These are phyloP conservation scores for Diplogasteroides magnus DNA, from an alignment of 1,140 invertebrate genomes.

Conservation along the genomic window DNA sequence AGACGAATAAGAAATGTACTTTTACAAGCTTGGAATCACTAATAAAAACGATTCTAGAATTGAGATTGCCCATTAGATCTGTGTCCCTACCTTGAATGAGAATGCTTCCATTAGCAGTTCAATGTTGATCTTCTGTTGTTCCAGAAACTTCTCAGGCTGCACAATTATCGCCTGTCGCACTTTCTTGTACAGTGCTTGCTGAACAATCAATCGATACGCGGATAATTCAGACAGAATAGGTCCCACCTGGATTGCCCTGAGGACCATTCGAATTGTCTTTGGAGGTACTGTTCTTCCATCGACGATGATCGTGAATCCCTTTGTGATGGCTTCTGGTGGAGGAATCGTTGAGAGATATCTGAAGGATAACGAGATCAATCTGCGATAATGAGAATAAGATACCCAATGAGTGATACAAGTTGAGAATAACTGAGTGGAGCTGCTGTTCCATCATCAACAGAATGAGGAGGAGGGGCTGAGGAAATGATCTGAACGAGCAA, in stretches of 20 bases:
- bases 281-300: conserved; percentile 2
- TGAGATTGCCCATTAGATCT: too few relatives aligned
- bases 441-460: conserved; percentile 2
- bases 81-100: conserved; percentile 17
- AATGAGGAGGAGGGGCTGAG: conserved; percentile 3
- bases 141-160: conserved; percentile 28
- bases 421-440: not conserved
- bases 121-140: conserved; percentile 29
- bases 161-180: conserved; percentile 23
- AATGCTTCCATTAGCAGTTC: conserved; percentile 22
- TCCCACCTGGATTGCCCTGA: not conserved
- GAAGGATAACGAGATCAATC: conserved; percentile 9
- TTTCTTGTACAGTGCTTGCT: conserved; percentile 27
- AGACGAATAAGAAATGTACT: too few relatives aligned
- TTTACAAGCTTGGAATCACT: too few relatives aligned
- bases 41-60: too few relatives aligned
- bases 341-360: not conserved
- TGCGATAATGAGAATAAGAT: not conserved
- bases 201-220: not conserved
- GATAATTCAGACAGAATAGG: not conserved
- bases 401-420: not conserved
- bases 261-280: not conserved
- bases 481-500: not conserved
- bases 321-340: not conserved
- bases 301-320: not conserved